phyloP scores from a whole-genome alignment of 1,140 invertebrate genomes.

The Centruroides sculpturatus region DNA sequence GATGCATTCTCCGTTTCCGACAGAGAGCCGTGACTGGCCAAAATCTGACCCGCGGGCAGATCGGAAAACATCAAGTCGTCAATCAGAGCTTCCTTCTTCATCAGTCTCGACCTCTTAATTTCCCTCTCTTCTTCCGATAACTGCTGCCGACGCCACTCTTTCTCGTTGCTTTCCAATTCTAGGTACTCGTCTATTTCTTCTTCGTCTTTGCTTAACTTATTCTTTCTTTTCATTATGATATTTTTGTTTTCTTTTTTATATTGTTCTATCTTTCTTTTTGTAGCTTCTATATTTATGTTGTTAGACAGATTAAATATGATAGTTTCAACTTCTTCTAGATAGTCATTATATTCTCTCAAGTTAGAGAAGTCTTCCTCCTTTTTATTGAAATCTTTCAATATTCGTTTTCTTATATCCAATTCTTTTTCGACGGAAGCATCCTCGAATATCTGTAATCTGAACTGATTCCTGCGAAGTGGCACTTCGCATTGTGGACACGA shows the following conservation, averaged over 20 bases:
- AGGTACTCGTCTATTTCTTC: conserved; percentile 63
- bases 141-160: conserved; percentile 38
- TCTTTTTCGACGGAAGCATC: conserved; percentile 94
- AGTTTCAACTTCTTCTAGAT: conserved; percentile 74
- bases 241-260: conserved; percentile 91
- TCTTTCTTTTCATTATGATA: conserved; percentile 61
- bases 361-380: conserved; percentile 75
- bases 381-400: conserved; percentile 82
- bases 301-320: conserved; percentile 85
- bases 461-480: conserved; percentile 71
- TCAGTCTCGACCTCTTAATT: conserved; percentile 63
- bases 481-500: conserved; percentile 83
- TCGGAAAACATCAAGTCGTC: conserved; percentile 90
- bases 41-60: conserved; percentile 68
- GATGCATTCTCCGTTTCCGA: too few relatives aligned
- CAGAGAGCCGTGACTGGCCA: conserved; percentile 48
- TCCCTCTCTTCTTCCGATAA: conserved; percentile 49
- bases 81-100: conserved; percentile 76
- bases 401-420: conserved; percentile 79
- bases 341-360: conserved; percentile 77
- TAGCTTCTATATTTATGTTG: conserved; percentile 76
- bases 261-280: conserved; percentile 79
- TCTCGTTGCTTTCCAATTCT: conserved; percentile 48
- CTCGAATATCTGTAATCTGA: conserved; percentile 78
- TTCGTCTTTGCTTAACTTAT: conserved; percentile 34